These are phyloP conservation scores for Troides aeacus DNA, from an alignment of 2,888 invertebrate genomes.

Conservation along the genomic window DNA sequence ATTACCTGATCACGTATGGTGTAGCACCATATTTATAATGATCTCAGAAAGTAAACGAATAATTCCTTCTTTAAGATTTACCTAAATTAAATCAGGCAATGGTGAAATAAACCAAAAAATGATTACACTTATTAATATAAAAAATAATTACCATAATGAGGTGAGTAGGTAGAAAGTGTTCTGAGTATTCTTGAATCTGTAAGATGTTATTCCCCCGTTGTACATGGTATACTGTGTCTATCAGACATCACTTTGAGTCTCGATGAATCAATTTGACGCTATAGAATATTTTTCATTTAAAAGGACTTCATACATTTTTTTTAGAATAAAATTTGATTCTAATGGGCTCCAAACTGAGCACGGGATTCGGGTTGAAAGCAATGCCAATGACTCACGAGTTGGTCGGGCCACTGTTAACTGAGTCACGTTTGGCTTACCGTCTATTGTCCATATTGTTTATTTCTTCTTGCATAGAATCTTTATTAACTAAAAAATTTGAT, in stretches of 20 bases:
- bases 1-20: too few relatives aligned
- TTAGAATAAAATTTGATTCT: neutral
- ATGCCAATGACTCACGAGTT: constrained; percentile 25
- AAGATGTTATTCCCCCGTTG: neutral
- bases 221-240: neutral
- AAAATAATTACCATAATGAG: too few relatives aligned
- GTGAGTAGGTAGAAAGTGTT: too few relatives aligned
- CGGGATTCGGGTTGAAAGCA: constrained; percentile 10
- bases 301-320: neutral
- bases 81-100: too few relatives aligned
- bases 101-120: too few relatives aligned
- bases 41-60: too few relatives aligned
- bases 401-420: constrained; percentile 14
- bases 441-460: neutral
- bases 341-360: constrained; percentile 4
- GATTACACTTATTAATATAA: too few relatives aligned
- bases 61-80: too few relatives aligned
- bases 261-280: neutral
- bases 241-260: neutral
- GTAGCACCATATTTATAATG: too few relatives aligned
- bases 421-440: constrained; percentile 15
- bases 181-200: too few relatives aligned
- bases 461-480: neutral
- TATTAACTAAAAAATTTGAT: neutral
- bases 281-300: neutral